These are phyloP conservation scores for Elegia similella DNA, from an alignment of 2,888 invertebrate species.

Conservation along the genomic window DNA sequence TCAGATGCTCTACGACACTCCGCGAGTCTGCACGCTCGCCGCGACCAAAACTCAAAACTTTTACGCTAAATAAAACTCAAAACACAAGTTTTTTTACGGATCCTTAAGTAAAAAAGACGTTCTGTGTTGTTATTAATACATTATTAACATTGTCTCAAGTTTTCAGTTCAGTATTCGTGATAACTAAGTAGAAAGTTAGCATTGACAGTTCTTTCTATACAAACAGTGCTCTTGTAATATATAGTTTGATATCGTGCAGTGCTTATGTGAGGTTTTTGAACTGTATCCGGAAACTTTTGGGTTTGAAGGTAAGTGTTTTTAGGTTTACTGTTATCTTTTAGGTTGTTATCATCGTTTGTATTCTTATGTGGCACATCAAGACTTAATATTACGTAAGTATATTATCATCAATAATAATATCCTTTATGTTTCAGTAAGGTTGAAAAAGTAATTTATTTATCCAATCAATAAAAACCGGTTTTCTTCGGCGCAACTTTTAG, in stretches of 20 bases:
- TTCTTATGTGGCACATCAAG: neutral
- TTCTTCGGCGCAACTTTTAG: too few relatives aligned
- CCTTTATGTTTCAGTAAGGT: neutral
- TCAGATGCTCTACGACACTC: slow-evolving; percentile 48
- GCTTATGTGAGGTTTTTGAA: slow-evolving; percentile 51
- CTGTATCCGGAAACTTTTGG: slow-evolving; percentile 47
- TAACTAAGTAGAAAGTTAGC: slow-evolving; percentile 52
- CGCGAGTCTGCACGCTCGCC: slow-evolving; percentile 39
- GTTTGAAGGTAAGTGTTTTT: slow-evolving; percentile 43
- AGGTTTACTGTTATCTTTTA: slow-evolving; percentile 17
- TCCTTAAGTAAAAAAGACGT: slow-evolving; percentile 37
- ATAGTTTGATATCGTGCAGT: slow-evolving; percentile 52
- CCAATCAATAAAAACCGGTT: neutral
- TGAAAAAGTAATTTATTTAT: neutral
- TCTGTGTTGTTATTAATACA: slow-evolving; percentile 26
- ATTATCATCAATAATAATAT: neutral
- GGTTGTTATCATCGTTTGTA: neutral
- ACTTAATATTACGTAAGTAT: neutral
- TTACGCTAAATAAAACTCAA: slow-evolving; percentile 45
- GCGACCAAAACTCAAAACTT: slow-evolving; percentile 41
- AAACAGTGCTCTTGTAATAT: slow-evolving; percentile 42
- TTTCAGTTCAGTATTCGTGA: slow-evolving; percentile 22
- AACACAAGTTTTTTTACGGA: slow-evolving; percentile 46
- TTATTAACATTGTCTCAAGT: slow-evolving; percentile 20
- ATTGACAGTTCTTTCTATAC: slow-evolving; percentile 46